A percentile compares a stretch with the other conserved stretches of the same genome.
Evolutionary conservation across 2,113 vertebrate species (phyloP).

Genomic region (western clawed frog (Xenopus tropicalis)): UCB_Xtro_10.0 CM004449.2:22339501-22340000

Average conservation of each 20-base stretch:
- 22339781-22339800: conserved; percentile 57
- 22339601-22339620: no score
- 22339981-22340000: not conserved
- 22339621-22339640: not conserved
- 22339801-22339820: conserved; percentile 53
- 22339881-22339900: conserved; percentile 61
- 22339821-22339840: conserved; percentile 47
- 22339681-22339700: not conserved
- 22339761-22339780: conserved; percentile 49
- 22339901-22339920: conserved; percentile 63
- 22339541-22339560: no score
- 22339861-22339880: conserved; percentile 53
- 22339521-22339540: no score
- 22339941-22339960: conserved; percentile 60
- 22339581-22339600: no score
- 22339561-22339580: no score
- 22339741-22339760: conserved; percentile 47
- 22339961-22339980: conserved; percentile 41
- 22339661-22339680: not conserved
- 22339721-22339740: conserved; percentile 42
- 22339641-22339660: not conserved
- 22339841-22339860: conserved; percentile 48
- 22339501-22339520: no score
- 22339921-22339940: conserved; percentile 61
- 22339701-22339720: conserved; percentile 15